Conservation (phyloP, 2,797 vertebrate species). For the Agapornis canus region DNA sequence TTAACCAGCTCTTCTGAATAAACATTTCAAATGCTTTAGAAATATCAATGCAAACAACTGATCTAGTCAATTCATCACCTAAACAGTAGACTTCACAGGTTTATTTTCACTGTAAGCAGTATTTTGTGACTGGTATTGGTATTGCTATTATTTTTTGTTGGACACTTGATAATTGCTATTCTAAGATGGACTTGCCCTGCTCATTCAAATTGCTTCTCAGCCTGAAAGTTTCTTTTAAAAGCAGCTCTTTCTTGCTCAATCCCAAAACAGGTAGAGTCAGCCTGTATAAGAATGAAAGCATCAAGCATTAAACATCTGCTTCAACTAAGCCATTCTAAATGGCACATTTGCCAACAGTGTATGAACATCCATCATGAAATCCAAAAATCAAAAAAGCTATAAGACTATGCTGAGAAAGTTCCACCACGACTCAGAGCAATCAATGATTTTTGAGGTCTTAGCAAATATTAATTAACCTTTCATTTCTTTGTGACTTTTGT, state of each 20-base stretch:
- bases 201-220: not conserved
- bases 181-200: not conserved
- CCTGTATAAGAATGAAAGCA: not conserved
- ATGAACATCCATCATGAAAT: not conserved
- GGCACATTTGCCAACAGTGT: not conserved
- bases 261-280: not conserved
- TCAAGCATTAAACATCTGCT: not conserved
- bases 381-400: not conserved
- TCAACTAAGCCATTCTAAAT: not conserved
- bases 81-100: not conserved
- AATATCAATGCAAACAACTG: slow-evolving; percentile 47
- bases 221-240: not conserved
- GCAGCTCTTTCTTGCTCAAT: not conserved
- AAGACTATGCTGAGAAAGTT: not conserved
- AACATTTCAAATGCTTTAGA: slow-evolving; percentile 60
- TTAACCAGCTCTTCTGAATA: slow-evolving; percentile 31
- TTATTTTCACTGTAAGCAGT: not conserved
- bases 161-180: not conserved
- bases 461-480: slow-evolving; percentile 4
- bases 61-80: slow-evolving; percentile 23
- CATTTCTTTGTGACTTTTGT: not conserved
- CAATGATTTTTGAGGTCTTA: not conserved
- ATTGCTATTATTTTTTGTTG: not conserved
- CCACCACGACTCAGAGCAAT: not conserved
- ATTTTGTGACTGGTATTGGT: not conserved